Evolutionary conservation across 2,797 vertebrate species (phyloP).

Genomic region (Kryptopterus vitreolus): DNA sequence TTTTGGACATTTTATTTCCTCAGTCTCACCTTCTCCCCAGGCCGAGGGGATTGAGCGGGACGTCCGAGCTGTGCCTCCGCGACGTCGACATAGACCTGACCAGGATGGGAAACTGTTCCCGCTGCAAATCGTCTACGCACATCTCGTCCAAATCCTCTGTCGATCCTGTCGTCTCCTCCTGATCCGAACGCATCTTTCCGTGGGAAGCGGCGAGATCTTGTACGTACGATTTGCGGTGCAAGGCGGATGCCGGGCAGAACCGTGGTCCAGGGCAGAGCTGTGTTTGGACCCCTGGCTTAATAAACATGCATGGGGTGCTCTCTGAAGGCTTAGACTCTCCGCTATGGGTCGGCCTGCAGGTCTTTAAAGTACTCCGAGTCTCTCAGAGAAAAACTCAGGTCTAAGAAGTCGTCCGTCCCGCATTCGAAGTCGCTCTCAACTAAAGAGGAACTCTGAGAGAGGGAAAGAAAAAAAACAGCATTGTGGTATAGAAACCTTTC

Average conservation of each 20-base stretch:
- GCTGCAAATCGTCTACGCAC: slow-evolving; percentile 53
- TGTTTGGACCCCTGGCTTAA: neutral
- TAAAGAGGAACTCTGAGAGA: slow-evolving; percentile 76
- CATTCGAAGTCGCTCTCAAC: slow-evolving; percentile 75
- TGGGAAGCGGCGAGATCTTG: slow-evolving; percentile 14
- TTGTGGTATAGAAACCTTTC: neutral
- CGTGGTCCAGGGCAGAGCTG: neutral
- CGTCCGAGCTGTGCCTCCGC: slow-evolving; percentile 86
- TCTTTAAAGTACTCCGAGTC: slow-evolving; percentile 85
- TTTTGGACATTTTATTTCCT: neutral
- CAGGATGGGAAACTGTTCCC: slow-evolving; percentile 74
- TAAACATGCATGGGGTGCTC: slow-evolving; percentile 9
- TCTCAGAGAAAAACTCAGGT: slow-evolving; percentile 73
- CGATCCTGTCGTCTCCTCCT: slow-evolving; percentile 29
- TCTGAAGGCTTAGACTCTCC: slow-evolving; percentile 15
- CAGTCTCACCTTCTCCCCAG: slow-evolving; percentile 77
- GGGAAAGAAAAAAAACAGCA: neutral
- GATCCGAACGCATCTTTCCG: slow-evolving; percentile 36
- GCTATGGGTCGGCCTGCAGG: slow-evolving; percentile 64
- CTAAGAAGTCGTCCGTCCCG: slow-evolving; percentile 76
- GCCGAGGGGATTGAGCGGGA: slow-evolving; percentile 77
- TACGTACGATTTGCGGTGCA: slow-evolving; percentile 26
- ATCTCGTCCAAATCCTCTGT: slow-evolving; percentile 50
- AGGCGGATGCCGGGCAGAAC: neutral
- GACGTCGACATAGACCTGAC: slow-evolving; percentile 80